These are phyloP conservation scores for Enteromius trimaculatus DNA, from an alignment of 2,797 vertebrate species.

Conservation along the genomic window DNA sequence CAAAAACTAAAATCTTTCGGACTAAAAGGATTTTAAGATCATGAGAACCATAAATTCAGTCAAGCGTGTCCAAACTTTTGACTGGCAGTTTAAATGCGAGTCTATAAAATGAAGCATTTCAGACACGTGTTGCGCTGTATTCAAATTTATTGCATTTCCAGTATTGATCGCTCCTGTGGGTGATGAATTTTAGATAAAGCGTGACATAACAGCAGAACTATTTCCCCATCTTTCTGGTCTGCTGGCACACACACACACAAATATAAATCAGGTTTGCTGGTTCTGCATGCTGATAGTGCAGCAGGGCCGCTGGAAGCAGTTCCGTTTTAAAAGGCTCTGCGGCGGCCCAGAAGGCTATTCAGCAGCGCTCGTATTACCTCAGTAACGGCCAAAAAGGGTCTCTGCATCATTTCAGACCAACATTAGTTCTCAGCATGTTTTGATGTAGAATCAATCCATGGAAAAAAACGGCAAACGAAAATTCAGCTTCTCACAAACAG, in stretches of 20 bases:
- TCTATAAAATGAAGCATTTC: conserved; percentile 23
- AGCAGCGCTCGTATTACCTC: conserved; percentile 27
- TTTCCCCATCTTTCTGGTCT: conserved; percentile 21
- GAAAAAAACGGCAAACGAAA: not conserved
- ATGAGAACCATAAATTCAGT: not conserved
- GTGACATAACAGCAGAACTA: conserved; percentile 42
- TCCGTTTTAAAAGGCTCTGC: conserved; percentile 12
- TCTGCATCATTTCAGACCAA: conserved; percentile 20
- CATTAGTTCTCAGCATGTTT: conserved; percentile 31
- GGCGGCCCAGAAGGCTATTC: conserved; percentile 16
- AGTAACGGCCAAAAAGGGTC: conserved; percentile 13
- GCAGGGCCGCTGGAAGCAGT: conserved; percentile 16
- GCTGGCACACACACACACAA: conserved; percentile 16
- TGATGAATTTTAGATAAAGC: conserved; percentile 37
- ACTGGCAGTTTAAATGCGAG: conserved; percentile 27
- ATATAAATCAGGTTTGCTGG: conserved; percentile 24
- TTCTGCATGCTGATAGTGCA: conserved; percentile 26
- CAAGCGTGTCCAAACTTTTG: conserved; percentile 6
- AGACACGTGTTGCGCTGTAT: conserved; percentile 1
- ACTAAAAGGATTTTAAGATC: not conserved
- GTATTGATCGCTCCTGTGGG: conserved; percentile 15
- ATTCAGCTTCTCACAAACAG: not conserved
- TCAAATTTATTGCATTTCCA: conserved; percentile 25
- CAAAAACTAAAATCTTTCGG: not conserved
- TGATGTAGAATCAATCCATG: conserved; percentile 24